Percentiles rank a stretch among this genome's conserved stretches.
Evolutionary conservation across 1,140 invertebrate genomes (phyloP).

Genomic region (Bombus breviceps): DNA sequence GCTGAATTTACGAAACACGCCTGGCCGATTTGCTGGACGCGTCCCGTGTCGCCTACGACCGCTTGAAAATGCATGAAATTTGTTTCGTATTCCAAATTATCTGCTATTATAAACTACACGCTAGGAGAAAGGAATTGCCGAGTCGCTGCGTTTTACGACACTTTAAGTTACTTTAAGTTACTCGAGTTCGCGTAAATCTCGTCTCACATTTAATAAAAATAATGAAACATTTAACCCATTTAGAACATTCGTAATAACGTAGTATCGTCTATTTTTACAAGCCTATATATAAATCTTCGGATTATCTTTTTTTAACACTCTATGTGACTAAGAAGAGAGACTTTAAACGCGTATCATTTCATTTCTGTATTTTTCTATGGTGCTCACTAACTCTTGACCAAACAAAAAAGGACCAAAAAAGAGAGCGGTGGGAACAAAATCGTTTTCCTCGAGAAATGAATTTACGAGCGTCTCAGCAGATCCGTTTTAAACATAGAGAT

Average conservation of each 20-base stretch:
- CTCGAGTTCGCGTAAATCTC: background rate
- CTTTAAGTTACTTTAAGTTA: background rate
- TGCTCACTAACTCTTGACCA: background rate
- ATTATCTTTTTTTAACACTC: background rate
- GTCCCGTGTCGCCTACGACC: background rate
- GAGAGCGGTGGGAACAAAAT: background rate
- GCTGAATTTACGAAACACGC: conserved; percentile 22
- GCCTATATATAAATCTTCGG: background rate
- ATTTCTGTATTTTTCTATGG: background rate
- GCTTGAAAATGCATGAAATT: background rate
- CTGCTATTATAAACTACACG: background rate
- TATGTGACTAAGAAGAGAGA: background rate
- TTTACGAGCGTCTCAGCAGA: conserved; percentile 12
- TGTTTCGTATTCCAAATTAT: background rate
- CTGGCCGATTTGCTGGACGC: background rate
- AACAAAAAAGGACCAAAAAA: background rate
- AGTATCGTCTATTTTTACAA: background rate
- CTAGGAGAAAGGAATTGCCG: background rate
- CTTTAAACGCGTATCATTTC: background rate
- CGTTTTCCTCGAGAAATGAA: conserved; percentile 8
- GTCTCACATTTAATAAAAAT: too few species aligned
- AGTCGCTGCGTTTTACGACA: background rate
- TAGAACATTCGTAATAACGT: background rate
- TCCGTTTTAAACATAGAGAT: conserved; percentile 2
- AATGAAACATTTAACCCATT: background rate